A percentile compares a stretch with the other conserved stretches of the same genome.
Conservation (phyloP, 1,140 invertebrate species). For the Brachionus koreanus region DNA sequence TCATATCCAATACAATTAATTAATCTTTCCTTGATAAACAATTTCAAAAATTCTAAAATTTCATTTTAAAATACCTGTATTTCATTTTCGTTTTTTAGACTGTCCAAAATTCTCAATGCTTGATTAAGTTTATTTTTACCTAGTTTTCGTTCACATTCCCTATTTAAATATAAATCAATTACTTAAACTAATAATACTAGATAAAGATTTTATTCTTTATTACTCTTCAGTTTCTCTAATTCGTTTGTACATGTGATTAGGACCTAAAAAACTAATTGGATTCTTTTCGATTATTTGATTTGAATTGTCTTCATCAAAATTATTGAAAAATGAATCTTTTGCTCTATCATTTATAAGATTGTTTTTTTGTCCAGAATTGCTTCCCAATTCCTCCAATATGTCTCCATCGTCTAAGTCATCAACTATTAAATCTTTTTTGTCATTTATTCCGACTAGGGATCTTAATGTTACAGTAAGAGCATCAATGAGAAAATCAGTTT, state of each 20-base stretch:
- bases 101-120: constrained; percentile 55
- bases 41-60: background rate
- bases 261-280: background rate
- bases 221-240: background rate
- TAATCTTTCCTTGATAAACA: background rate
- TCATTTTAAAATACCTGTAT: constrained; percentile 1
- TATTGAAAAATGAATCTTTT: background rate
- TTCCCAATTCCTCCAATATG: background rate
- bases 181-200: background rate
- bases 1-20: background rate
- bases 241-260: constrained; percentile 4
- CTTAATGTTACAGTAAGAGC: constrained; percentile 15
- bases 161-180: constrained; percentile 47
- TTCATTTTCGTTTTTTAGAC: constrained; percentile 55
- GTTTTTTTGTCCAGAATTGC: background rate
- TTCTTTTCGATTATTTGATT: background rate
- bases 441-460: background rate
- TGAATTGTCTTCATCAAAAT: background rate
- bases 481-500: constrained; percentile 18
- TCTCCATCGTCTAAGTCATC: constrained; percentile 16
- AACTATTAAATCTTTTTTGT: background rate
- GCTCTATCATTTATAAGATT: background rate
- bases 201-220: background rate
- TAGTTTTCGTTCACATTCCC: constrained; percentile 55
- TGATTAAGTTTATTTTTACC: constrained; percentile 52